Conservation (phyloP, 2,113 vertebrate species). For the Salvelinus namaycush region DNA sequence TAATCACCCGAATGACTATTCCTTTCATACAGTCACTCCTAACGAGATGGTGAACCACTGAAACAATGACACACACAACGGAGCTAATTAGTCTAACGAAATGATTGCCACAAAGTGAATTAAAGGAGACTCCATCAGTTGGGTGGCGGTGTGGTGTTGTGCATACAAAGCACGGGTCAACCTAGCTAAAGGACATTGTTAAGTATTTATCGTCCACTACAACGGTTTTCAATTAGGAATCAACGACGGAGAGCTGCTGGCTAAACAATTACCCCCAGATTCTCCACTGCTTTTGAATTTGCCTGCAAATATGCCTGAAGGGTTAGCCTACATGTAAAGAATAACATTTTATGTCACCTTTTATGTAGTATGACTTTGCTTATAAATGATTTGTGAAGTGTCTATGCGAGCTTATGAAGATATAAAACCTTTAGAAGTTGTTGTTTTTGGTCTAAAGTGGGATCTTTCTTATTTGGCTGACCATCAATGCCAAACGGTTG, state of each 20-base stretch:
- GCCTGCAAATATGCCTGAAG: too few species aligned
- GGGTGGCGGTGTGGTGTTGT: constrained; percentile 19
- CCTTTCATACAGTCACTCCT: constrained; percentile 31
- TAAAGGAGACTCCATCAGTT: constrained; percentile 37
- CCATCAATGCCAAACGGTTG: too few species aligned
- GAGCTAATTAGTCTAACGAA: constrained; percentile 38
- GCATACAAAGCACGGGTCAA: constrained; percentile 15
- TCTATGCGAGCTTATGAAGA: neutral
- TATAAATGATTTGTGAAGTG: neutral
- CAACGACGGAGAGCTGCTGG: too few species aligned
- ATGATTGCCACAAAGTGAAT: constrained; percentile 24
- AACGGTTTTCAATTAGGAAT: too few species aligned
- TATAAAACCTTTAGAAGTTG: too few species aligned
- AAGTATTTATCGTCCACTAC: too few species aligned
- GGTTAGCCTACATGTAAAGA: too few species aligned
- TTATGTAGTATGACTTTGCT: neutral
- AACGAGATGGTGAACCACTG: constrained; percentile 29
- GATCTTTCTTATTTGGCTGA: too few species aligned
- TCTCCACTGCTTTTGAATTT: neutral
- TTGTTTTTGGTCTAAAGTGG: too few species aligned
- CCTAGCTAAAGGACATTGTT: constrained; percentile 7
- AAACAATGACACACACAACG: constrained; percentile 40
- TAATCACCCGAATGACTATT: constrained; percentile 33
- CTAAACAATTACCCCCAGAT: neutral
- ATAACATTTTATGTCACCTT: too few species aligned